Base-by-base conservation (phyloP, 2,888 invertebrate species). In the Epistrophe grossulariae region DNA sequence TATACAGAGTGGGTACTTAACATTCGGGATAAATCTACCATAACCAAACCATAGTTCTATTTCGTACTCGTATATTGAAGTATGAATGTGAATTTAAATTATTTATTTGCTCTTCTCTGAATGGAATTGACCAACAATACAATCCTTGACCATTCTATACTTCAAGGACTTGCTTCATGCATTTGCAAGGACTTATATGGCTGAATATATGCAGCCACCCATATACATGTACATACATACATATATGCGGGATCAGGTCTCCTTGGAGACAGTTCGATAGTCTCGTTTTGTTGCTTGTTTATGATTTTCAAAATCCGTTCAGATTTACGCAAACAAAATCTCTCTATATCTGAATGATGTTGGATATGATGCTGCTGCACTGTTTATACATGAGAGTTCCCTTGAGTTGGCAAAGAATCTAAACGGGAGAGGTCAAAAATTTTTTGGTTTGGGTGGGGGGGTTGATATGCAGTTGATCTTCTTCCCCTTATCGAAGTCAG, bases 301-400 rank as follows among this genome's bases (percentile, higher is more conserved):
- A 85, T 81, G 78, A 60, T 81, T 77, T 77, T 78, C 48, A 57
- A 78, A 85, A 85, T 85, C 77, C 81, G 40, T 81, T 78, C 84
- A 77, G 77, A 78, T 85, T 84, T 73, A 73, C 40, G 55, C 77
- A 85, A 78, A 81, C 52, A 84, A 24, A 64, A 24, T 2, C 13
- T 62, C 74, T 57, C 45, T 50, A 8, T 7, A 11, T 50, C 50
- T 45, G 24, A 19, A 35, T 38, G 40, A 11, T 40, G 40, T 24
- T 62, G 19, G 19, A 15, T 31, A 31, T 15, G 17, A 9, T 17
- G 9, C 48, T 40, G 40, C 66, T 59, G 17, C n/a, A 13, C 9
- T 60, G 31, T 31, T 6, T 31, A 24, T 24, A 24, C 3, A 24
- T 0, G n/a, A 4, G 8, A 43, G 17, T 8, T 64, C 43, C 31